Percentiles rank a stretch among this genome's conserved stretches.
These are phyloP conservation scores for Lineus longissimus DNA, from an alignment of 1,140 invertebrate species.

Conservation along the genomic window DNA sequence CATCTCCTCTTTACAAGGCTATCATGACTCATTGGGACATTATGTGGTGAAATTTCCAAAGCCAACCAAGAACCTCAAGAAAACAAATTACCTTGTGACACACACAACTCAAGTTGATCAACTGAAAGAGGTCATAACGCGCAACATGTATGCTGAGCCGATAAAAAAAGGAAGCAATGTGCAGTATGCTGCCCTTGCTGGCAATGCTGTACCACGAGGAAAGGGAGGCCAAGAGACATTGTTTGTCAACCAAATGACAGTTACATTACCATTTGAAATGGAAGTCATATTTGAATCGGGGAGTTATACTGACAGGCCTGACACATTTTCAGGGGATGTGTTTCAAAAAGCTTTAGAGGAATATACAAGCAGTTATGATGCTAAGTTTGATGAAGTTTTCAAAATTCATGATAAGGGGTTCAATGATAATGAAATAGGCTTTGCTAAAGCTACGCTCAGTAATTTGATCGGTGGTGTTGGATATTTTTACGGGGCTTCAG, in stretches of 20 bases:
- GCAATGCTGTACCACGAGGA: conserved; percentile 47
- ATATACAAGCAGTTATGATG: conserved; percentile 54
- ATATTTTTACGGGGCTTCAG: conserved; percentile 90
- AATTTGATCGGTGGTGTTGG: conserved; percentile 95
- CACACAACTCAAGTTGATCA: conserved; percentile 65
- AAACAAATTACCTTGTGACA: conserved; percentile 38
- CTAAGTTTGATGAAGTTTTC: conserved; percentile 54
- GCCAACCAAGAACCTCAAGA: conserved; percentile 58
- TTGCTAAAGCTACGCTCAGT: conserved; percentile 85
- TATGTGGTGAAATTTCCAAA: conserved; percentile 63
- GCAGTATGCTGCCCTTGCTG: conserved; percentile 51
- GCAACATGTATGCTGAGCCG: conserved; percentile 48
- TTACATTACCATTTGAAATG: conserved; percentile 75
- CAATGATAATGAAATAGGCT: conserved; percentile 64
- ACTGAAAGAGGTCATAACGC: conserved; percentile 73
- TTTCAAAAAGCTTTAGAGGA: conserved; percentile 64
- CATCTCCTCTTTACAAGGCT: conserved; percentile 69
- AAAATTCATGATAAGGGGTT: conserved; percentile 66
- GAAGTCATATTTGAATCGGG: conserved; percentile 81
- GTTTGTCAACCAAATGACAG: conserved; percentile 70
- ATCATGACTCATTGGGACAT: conserved; percentile 73
- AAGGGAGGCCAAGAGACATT: conserved; percentile 65
- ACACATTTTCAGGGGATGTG: conserved; percentile 60
- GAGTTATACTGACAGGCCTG: conserved; percentile 59
- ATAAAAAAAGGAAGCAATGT: conserved; percentile 46